Percentiles rank a stretch among this genome's conserved stretches.
phyloP scores from a whole-genome alignment of 2,888 invertebrate species.

The Arrhopalites spinosus region DNA sequence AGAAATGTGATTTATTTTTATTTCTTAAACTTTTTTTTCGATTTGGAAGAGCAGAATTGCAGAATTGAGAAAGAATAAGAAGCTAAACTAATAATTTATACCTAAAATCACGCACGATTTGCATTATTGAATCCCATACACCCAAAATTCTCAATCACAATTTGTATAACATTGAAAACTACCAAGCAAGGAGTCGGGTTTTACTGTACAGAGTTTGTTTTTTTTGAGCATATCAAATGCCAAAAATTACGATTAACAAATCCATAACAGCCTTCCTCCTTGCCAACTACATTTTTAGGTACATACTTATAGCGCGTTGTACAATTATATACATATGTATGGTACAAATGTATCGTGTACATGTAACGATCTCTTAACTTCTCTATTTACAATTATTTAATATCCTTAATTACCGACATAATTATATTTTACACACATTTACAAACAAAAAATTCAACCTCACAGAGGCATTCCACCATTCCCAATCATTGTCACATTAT shows the following conservation, averaged over 20 bases:
- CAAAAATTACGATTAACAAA: slow-evolving; percentile 15
- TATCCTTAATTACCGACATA: background rate
- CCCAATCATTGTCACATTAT: background rate
- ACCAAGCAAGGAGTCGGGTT: slow-evolving; percentile 31
- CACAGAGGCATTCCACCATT: background rate
- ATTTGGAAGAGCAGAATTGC: background rate
- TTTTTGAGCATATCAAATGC: background rate
- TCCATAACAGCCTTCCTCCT: slow-evolving; percentile 29
- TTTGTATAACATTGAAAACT: slow-evolving; percentile 19
- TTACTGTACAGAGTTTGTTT: slow-evolving; percentile 23
- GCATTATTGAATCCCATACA: background rate
- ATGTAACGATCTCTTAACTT: slow-evolving; percentile 18
- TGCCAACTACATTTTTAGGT: slow-evolving; percentile 47
- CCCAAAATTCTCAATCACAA: background rate
- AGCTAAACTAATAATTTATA: background rate
- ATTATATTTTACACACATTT: background rate
- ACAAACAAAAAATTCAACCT: background rate
- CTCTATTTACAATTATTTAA: background rate
- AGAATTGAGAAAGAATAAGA: background rate
- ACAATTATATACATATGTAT: slow-evolving; percentile 41
- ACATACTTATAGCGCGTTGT: slow-evolving; percentile 54
- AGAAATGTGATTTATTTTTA: too few species aligned
- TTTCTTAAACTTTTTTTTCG: too few species aligned
- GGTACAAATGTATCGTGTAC: slow-evolving; percentile 36
- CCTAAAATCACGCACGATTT: background rate